Percentiles rank a stretch among this genome's conserved stretches.
Conservation (phyloP, 2,113 vertebrate species). For the Megaceryle torquata region DNA sequence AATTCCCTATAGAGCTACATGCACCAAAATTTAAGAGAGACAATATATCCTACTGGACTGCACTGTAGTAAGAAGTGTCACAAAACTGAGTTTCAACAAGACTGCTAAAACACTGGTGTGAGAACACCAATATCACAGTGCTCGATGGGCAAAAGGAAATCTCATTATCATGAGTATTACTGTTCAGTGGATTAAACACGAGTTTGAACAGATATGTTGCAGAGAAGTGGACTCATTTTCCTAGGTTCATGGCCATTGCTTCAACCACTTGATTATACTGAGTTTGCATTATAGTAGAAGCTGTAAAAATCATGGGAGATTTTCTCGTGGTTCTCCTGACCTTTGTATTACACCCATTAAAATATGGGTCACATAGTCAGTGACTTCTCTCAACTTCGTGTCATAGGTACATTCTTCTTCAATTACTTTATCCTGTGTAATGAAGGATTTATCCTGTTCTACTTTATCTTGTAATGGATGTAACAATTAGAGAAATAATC, state of each 20-base stretch:
- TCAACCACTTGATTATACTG: background rate
- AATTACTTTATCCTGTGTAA: background rate
- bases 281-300: background rate
- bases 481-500: conserved; percentile 13
- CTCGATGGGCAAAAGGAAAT: background rate
- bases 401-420: background rate
- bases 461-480: background rate
- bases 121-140: background rate
- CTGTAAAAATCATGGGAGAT: background rate
- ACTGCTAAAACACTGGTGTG: background rate
- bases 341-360: background rate
- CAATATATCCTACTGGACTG: background rate
- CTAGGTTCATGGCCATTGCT: background rate
- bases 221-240: background rate
- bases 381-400: background rate
- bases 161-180: background rate
- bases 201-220: background rate
- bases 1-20: background rate
- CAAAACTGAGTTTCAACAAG: background rate
- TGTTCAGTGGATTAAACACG: background rate
- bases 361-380: background rate
- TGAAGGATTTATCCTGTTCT: background rate
- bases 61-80: background rate
- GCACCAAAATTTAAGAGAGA: background rate
- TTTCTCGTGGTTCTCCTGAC: background rate